Base-by-base conservation (phyloP, 2,888 invertebrate species). In the Subacronicta megacephala region DNA sequence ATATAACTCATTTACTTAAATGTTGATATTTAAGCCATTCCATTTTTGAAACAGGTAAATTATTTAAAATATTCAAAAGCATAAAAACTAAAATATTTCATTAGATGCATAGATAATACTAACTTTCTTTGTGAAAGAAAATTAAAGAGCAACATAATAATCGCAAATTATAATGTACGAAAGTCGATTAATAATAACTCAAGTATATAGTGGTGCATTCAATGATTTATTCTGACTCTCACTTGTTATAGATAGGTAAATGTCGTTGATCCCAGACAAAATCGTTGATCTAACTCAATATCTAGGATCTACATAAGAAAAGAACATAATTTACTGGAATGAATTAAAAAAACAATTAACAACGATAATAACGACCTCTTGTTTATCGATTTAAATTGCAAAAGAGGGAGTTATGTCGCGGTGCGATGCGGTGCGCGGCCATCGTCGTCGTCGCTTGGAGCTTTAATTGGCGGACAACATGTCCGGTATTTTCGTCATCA, bases 311-410 rank as follows among this genome's bases (percentile, higher is more conserved):
- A 41, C 15, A 23, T 23, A 7, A 12, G 2, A 41, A 41, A 13
- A 37, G 45, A 66, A 67, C 76, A 78, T 74, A 81, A 77, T 78
- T 71, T 69, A 47, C 55, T 59, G 37, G 7, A 29, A 64, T 74
- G 80, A 86, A 86, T 88, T 85, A 87, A 83, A 80, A 73, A 71
- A 69, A 50, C 74, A 66, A 82, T 85, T 84, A 84, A 82, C 75
- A 73, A 79, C 65, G 70, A 81, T 75, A 84, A 83, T 86, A 87
- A 85, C 80, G 81, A 87, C 82, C 76, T 81, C 76, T 74, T 70
- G 77, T 79, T 82, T 81, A 83, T 83, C 81, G 79, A 87, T 89
- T 90, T 88, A 84, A 89, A 89, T 90, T 90, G 84, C 85, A 85
- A 87, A 86, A 75, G 64, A 84, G 74, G 72, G 64, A 75, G 80